Evolutionary conservation across 2,888 invertebrate genomes (phyloP).

Genomic region (Spodoptera exigua): DNA sequence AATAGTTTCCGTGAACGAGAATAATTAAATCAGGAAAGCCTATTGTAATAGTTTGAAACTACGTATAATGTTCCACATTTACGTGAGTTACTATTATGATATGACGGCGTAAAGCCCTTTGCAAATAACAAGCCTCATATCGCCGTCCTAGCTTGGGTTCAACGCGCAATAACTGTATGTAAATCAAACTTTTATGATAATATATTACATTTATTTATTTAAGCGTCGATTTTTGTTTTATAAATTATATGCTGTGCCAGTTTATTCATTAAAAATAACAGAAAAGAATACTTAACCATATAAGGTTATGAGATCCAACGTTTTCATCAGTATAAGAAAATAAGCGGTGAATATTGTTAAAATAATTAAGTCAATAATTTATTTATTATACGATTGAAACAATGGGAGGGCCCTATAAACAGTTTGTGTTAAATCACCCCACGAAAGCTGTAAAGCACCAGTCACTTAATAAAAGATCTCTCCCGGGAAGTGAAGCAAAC

Average conservation of each 20-base stretch:
- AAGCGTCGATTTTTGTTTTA: too few species aligned
- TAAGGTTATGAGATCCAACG: too few species aligned
- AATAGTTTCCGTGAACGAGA: slow-evolving; percentile 10
- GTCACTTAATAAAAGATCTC: slow-evolving; percentile 85
- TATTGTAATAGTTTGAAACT: slow-evolving; percentile 23
- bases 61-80: slow-evolving; percentile 5
- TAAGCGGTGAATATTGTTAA: too few species aligned
- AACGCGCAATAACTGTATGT: slow-evolving; percentile 46
- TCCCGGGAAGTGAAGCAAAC: slow-evolving; percentile 80
- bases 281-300: too few species aligned
- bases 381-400: too few species aligned
- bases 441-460: slow-evolving; percentile 74
- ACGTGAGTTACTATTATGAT: slow-evolving; percentile 1
- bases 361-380: too few species aligned
- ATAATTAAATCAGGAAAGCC: slow-evolving; percentile 12
- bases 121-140: slow-evolving; percentile 50
- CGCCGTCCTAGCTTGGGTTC: slow-evolving; percentile 15
- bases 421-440: slow-evolving; percentile 63
- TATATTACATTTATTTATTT: too few species aligned
- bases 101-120: slow-evolving; percentile 22
- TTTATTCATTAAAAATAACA: too few species aligned
- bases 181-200: slow-evolving; percentile 53
- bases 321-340: too few species aligned
- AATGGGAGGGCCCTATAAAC: slow-evolving; percentile 43
- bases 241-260: too few species aligned